Base-by-base conservation (phyloP, 2,113 vertebrate genomes). In the Brevimyrus niger region DNA sequence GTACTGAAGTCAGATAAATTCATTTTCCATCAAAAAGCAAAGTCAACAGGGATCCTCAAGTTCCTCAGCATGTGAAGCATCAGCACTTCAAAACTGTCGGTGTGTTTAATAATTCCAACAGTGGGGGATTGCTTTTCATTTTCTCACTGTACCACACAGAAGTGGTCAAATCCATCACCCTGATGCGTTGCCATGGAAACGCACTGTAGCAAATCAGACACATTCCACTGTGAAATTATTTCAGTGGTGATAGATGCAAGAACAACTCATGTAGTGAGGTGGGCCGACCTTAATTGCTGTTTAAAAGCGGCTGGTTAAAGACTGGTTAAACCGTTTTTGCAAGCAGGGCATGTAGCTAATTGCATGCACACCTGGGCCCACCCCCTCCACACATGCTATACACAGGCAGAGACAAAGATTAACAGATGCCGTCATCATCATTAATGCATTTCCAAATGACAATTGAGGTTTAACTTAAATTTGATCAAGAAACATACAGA, bases 131-230 rank as follows among this genome's bases (percentile, higher is more conserved):
- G 94, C 93, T 92, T 94, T 93, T 94, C 85, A 90, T 90, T 92
- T 84, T 89, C 92, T 44, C 42, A 76, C 65, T 48, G 53, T 87
- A 88, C 90, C 55, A 58, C 88, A 90, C 58, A 55, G 82, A 91
- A 88, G 82, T 85, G 87, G 47, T 91, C 89, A 89, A 89, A 91
- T 90, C 89, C 80, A 87, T 17, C 31, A 80, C 21, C 89, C 85
- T 93, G 93, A 93, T 92, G 92, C 47, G 94, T 95, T 94, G 92
- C 93, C 93, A 95, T 94, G 93, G 94, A 93, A 95, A 94, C 94
- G 88, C 89, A 91, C 91, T 91, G 90, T 92, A 91, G 91, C 91
- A 92, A 90, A 91, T 92, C 88, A 90, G 92, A 94, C 91, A 88
- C 90, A 91, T 89, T 91, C 92, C 92, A 38, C 90, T 91, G 90